Percentiles rank a stretch among this genome's conserved stretches.
phyloP scores from a whole-genome alignment of 2,797 vertebrate genomes.

The Ctenopoma multispine region DNA sequence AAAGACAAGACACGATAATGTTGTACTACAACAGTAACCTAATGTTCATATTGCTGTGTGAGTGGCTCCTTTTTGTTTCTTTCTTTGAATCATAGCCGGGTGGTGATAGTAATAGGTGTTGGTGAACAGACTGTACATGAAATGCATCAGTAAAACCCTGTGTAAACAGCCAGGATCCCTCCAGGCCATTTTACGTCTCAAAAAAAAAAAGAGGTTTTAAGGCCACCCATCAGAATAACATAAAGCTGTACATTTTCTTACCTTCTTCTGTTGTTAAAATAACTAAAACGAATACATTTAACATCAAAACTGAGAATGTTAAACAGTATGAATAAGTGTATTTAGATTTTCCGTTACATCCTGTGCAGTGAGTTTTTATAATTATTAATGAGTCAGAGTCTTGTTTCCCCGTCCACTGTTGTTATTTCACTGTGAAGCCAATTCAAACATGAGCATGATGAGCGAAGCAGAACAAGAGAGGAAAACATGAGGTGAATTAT shows the following conservation, averaged over 20 bases:
- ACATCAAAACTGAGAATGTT: background rate
- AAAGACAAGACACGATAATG: constrained; percentile 58
- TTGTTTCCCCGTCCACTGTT: background rate
- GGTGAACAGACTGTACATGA: constrained; percentile 54
- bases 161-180: constrained; percentile 49
- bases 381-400: constrained; percentile 12
- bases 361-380: constrained; percentile 1
- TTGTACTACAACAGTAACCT: constrained; percentile 39
- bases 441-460: background rate
- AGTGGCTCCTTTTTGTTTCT: constrained; percentile 45
- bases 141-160: constrained; percentile 51
- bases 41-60: constrained; percentile 40
- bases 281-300: background rate
- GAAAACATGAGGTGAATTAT: constrained; percentile 13
- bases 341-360: constrained; percentile 15
- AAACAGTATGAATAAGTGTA: background rate
- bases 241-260: constrained; percentile 27
- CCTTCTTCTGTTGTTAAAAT: constrained; percentile 9
- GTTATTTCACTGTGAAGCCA: constrained; percentile 5
- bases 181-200: constrained; percentile 15
- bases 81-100: constrained; percentile 55
- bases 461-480: background rate
- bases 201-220: constrained; percentile 40
- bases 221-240: constrained; percentile 30
- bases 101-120: constrained; percentile 30